These are phyloP conservation scores for Macrotrachela quadricornifera DNA, from an alignment of 1,140 invertebrate genomes.

Conservation along the genomic window DNA sequence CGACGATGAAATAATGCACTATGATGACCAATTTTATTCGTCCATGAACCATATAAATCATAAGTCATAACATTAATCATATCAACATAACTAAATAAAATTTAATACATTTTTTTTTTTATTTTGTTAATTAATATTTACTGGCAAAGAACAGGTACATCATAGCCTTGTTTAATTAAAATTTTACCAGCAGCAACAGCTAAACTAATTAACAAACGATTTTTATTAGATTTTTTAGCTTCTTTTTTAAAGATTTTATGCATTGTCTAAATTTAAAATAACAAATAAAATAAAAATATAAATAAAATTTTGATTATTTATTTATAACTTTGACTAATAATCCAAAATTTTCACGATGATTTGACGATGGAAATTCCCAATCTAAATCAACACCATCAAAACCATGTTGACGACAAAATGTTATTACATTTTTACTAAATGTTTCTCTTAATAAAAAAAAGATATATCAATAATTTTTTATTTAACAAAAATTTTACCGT, in stretches of 20 bases:
- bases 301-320: background rate
- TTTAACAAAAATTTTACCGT: background rate
- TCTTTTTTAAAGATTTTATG: slow-evolving; percentile 42
- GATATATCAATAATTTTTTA: background rate
- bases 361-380: slow-evolving; percentile 6
- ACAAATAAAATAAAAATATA: background rate
- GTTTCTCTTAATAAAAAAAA: background rate
- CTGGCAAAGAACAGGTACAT: slow-evolving; percentile 41
- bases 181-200: slow-evolving; percentile 36
- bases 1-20: background rate
- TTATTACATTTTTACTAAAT: slow-evolving; percentile 1
- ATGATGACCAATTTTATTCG: slow-evolving; percentile 9
- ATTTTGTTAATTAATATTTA: background rate
- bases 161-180: slow-evolving; percentile 28
- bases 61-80: slow-evolving; percentile 9
- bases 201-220: slow-evolving; percentile 34
- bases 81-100: slow-evolving; percentile 4
- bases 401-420: slow-evolving; percentile 7
- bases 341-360: slow-evolving; percentile 6
- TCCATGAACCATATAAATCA: slow-evolving; percentile 9
- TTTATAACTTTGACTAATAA: slow-evolving; percentile 1
- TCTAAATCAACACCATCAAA: slow-evolving; percentile 9
- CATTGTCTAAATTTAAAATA: slow-evolving; percentile 35
- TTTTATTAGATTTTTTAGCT: slow-evolving; percentile 26
- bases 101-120: background rate